phyloP scores from a whole-genome alignment of 2,113 vertebrate genomes.

The Empidonax traillii region DNA sequence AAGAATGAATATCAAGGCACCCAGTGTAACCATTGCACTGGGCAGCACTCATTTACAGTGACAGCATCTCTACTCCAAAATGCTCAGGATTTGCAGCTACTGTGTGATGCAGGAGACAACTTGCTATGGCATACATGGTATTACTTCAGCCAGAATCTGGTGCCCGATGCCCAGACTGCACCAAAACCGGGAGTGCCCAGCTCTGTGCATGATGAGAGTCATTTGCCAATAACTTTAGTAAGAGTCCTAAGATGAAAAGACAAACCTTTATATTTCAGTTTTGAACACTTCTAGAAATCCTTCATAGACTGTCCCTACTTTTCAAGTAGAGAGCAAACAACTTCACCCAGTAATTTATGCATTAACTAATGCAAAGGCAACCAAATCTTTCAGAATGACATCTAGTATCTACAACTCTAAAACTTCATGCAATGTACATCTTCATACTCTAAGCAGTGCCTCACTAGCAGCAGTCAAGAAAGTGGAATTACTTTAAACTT shows the following conservation, averaged over 20 bases:
- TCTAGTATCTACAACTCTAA: not conserved
- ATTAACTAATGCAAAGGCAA: not conserved
- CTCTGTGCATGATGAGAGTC: not conserved
- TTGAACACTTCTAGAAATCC: not conserved
- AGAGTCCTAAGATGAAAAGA: not conserved
- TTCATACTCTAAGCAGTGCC: not conserved
- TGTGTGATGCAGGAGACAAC: fast-evolving
- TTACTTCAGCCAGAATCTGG: not conserved
- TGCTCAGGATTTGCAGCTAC: fast-evolving
- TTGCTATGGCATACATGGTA: fast-evolving
- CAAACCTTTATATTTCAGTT: not conserved
- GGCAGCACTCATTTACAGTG: not conserved
- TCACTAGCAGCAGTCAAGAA: not conserved
- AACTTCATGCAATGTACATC: not conserved
- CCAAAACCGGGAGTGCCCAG: fast-evolving
- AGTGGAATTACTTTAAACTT: not conserved
- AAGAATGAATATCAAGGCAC: not conserved
- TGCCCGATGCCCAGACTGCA: fast-evolving
- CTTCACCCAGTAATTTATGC: not conserved
- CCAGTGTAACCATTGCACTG: not conserved
- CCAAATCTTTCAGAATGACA: not conserved
- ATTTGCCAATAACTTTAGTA: not conserved
- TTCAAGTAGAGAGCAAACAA: not conserved
- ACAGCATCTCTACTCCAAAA: not conserved
- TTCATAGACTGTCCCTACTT: not conserved